A percentile compares a stretch with the other conserved stretches of the same genome.
phyloP scores from a whole-genome alignment of 2,888 invertebrate species.

The Gerris lacustris region DNA sequence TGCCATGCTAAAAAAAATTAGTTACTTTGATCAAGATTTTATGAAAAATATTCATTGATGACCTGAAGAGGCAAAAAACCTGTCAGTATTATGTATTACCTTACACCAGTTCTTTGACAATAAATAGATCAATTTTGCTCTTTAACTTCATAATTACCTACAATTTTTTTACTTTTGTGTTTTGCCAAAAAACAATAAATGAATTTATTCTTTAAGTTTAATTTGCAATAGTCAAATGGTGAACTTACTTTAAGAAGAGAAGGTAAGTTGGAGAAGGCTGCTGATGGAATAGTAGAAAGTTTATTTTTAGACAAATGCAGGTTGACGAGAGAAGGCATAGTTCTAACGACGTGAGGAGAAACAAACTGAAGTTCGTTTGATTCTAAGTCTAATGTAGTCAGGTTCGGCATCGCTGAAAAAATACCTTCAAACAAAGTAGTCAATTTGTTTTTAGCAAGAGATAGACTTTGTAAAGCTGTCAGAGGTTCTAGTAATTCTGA shows the following conservation, averaged over 20 bases:
- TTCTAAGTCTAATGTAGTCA: constrained; percentile 65
- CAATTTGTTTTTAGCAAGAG: constrained; percentile 62
- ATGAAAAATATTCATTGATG: no score
- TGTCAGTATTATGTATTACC: no score
- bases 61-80: no score
- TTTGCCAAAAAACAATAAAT: no score
- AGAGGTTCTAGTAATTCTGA: constrained; percentile 57
- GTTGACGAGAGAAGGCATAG: constrained; percentile 55
- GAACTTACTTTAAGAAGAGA: constrained; percentile 48
- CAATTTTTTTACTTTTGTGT: no score
- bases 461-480: constrained; percentile 55
- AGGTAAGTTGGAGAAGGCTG: constrained; percentile 63
- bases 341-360: constrained; percentile 57
- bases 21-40: no score
- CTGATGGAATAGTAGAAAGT: constrained; percentile 49
- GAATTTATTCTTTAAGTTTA: no score
- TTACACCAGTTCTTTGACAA: no score
- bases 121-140: no score
- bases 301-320: constrained; percentile 39
- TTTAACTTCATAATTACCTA: no score
- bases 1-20: no score
- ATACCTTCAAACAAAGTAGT: constrained; percentile 55
- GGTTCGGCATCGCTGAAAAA: constrained; percentile 54
- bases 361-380: constrained; percentile 66
- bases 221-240: no score